Evolutionary conservation across 2,113 vertebrate species (phyloP).

Genomic region (Sinosuthora webbiana): DNA sequence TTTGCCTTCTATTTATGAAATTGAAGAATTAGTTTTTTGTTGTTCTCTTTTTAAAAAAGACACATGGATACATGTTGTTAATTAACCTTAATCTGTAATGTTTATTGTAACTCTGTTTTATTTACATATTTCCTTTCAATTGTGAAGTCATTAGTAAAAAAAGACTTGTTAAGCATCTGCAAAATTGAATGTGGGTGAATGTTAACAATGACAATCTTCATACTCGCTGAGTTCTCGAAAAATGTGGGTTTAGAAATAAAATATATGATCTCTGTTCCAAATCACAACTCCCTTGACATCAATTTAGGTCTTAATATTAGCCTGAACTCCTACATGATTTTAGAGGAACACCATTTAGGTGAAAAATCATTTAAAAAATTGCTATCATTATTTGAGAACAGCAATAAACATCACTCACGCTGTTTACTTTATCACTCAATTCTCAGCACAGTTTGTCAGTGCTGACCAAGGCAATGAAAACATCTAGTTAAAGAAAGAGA

Average conservation of each 20-base stretch:
- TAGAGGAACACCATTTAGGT: conserved; percentile 43
- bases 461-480: conserved; percentile 4
- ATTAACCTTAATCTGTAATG: neutral
- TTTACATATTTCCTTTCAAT: conserved; percentile 29
- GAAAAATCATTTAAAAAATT: conserved; percentile 55
- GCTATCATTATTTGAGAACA: conserved; percentile 41
- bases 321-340: conserved; percentile 50
- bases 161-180: neutral
- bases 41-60: neutral
- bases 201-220: neutral
- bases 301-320: conserved; percentile 45
- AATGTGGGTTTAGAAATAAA: conserved; percentile 31
- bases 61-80: neutral
- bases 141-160: conserved; percentile 29
- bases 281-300: conserved; percentile 13
- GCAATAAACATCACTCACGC: conserved; percentile 38
- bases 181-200: conserved; percentile 16
- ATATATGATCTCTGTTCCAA: conserved; percentile 45
- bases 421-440: conserved; percentile 50
- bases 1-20: neutral
- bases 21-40: neutral
- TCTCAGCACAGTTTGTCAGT: neutral
- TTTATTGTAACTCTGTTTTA: conserved; percentile 13
- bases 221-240: neutral
- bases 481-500: neutral